These are phyloP conservation scores for Caenorhabditis afra DNA, from an alignment of 2,888 invertebrate species.

Conservation along the genomic window DNA sequence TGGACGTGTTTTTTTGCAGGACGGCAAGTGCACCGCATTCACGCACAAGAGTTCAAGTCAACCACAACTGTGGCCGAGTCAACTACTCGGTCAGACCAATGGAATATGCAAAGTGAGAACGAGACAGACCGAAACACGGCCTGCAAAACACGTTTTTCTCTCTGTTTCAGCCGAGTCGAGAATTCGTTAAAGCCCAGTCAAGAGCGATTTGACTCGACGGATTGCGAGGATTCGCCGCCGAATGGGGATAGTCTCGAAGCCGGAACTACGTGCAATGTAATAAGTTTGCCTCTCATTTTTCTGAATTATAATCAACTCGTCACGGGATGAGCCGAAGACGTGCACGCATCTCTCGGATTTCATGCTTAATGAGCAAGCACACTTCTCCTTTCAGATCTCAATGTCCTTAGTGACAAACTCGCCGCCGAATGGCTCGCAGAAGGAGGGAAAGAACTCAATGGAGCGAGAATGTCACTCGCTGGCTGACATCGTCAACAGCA, in stretches of 20 bases:
- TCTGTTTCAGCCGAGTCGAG: conserved; percentile 44
- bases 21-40: conserved; percentile 70
- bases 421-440: conserved; percentile 60
- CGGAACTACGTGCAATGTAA: conserved; percentile 54
- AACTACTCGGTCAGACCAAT: conserved; percentile 73
- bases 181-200: conserved; percentile 48
- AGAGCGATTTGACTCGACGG: conserved; percentile 65
- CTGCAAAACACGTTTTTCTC: no score
- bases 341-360: conserved; percentile 18
- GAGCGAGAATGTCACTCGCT: conserved; percentile 77
- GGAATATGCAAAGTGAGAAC: conserved; percentile 60
- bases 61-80: conserved; percentile 64
- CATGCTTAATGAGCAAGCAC: conserved; percentile 17
- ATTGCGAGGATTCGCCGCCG: conserved; percentile 70
- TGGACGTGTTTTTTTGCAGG: conserved; percentile 45
- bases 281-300: not conserved
- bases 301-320: conserved; percentile 10
- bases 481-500: conserved; percentile 70
- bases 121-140: not conserved
- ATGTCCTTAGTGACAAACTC: conserved; percentile 50
- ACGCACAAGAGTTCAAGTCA: conserved; percentile 67
- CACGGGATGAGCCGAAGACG: conserved; percentile 15
- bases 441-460: conserved; percentile 61
- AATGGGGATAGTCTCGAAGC: conserved; percentile 66
- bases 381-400: conserved; percentile 47